These are phyloP conservation scores for Corapipo altera DNA, from an alignment of 2,113 vertebrate species.

Conservation along the genomic window DNA sequence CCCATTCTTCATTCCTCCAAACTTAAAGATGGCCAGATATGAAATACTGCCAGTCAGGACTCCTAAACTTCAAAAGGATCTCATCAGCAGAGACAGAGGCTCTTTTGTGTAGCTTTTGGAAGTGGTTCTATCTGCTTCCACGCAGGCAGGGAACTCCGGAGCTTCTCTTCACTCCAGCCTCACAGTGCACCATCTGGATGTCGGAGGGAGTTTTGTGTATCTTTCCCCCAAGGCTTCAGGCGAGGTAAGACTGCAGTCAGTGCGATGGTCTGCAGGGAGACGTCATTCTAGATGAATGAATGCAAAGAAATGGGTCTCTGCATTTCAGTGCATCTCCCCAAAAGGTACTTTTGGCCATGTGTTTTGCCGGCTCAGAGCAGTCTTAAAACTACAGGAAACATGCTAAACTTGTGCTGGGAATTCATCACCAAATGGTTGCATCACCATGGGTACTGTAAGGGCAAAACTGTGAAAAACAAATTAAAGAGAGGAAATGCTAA, in stretches of 20 bases:
- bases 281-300: not conserved
- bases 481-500: not conserved
- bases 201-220: not conserved
- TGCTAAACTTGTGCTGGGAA: not conserved
- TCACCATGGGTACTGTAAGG: not conserved
- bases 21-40: conserved; percentile 67
- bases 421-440: not conserved
- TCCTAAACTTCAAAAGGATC: conserved; percentile 72
- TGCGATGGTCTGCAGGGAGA: not conserved
- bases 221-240: conserved; percentile 23
- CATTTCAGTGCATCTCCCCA: not conserved
- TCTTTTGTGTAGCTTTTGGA: conserved; percentile 60
- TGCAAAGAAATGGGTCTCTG: not conserved
- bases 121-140: conserved; percentile 43
- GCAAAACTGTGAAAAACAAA: not conserved
- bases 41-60: conserved; percentile 65
- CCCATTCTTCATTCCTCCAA: conserved; percentile 46
- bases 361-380: not conserved
- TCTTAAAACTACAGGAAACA: not conserved
- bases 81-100: conserved; percentile 64
- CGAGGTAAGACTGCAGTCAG: conserved; percentile 4
- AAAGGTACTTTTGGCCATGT: not conserved
- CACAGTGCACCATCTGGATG: conserved; percentile 34
- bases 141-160: not conserved
- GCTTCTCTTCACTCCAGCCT: conserved; percentile 49